Conservation (phyloP, 2,797 vertebrate genomes). For the Hydrocynus forskahlii region DNA sequence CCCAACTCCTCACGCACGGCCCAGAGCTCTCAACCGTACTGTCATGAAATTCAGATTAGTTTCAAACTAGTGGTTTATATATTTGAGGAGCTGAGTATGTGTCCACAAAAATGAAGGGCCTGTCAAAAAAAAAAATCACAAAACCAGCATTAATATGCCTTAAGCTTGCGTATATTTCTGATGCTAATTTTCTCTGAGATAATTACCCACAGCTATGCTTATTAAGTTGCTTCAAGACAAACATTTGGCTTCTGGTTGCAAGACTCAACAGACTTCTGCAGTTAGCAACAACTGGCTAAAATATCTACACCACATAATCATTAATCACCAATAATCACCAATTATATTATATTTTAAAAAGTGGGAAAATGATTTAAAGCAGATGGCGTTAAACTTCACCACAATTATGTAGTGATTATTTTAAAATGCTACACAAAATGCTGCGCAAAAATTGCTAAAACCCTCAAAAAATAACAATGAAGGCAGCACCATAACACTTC, state of each 20-base stretch:
- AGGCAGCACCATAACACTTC: neutral
- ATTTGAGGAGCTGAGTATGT: neutral
- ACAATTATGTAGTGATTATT: no score
- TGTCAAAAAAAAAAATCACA: neutral
- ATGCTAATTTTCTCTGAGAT: neutral
- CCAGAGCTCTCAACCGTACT: neutral
- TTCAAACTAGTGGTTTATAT: neutral
- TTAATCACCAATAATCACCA: no score
- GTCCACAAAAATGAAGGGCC: neutral
- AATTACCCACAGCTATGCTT: neutral
- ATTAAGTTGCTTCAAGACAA: conserved; percentile 9
- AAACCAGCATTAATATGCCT: neutral
- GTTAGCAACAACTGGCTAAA: neutral
- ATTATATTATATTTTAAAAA: no score
- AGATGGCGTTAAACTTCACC: neutral
- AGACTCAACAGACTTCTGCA: neutral
- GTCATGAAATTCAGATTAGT: neutral
- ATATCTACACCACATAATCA: neutral
- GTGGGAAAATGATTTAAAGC: neutral
- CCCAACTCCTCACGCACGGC: conserved; percentile 9
- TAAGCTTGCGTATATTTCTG: neutral
- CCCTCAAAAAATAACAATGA: neutral
- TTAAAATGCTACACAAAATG: neutral
- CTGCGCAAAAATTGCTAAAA: no score
- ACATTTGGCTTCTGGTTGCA: neutral